phyloP scores from a whole-genome alignment of 2,113 vertebrate species.

The Cebidichthys violaceus region DNA sequence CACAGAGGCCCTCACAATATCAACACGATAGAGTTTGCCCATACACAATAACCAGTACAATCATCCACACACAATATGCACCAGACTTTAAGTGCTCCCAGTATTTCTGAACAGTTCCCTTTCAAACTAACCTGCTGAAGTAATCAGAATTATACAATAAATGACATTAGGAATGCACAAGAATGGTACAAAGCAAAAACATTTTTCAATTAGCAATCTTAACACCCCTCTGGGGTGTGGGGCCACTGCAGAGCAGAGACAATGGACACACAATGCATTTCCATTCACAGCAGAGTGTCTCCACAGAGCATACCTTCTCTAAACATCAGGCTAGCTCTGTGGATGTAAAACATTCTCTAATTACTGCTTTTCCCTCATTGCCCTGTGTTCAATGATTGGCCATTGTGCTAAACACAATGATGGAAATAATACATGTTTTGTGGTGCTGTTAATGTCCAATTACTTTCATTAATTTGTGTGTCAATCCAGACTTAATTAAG shows the following conservation, averaged over 20 bases:
- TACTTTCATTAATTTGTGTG: slow-evolving; percentile 44
- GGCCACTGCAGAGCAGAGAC: slow-evolving; percentile 37
- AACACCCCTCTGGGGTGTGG: slow-evolving; percentile 33
- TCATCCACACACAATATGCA: not conserved
- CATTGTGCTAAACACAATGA: slow-evolving; percentile 72
- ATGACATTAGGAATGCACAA: slow-evolving; percentile 29
- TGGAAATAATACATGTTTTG: slow-evolving; percentile 52
- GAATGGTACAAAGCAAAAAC: slow-evolving; percentile 37
- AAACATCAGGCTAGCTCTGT: slow-evolving; percentile 44
- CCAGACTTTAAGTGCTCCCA: not conserved
- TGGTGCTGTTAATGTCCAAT: slow-evolving; percentile 41
- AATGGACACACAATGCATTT: slow-evolving; percentile 45
- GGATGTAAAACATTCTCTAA: slow-evolving; percentile 63
- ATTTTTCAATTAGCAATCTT: slow-evolving; percentile 55
- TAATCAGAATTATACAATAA: slow-evolving; percentile 42
- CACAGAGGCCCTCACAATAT: slow-evolving; percentile 12
- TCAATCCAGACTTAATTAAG: slow-evolving; percentile 56
- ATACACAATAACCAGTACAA: not conserved
- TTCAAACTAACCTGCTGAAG: slow-evolving; percentile 42
- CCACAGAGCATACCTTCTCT: slow-evolving; percentile 34
- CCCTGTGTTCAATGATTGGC: slow-evolving; percentile 66
- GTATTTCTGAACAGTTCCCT: slow-evolving; percentile 17
- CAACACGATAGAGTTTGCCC: slow-evolving; percentile 18
- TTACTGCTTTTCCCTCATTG: slow-evolving; percentile 70
- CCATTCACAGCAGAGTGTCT: slow-evolving; percentile 27